phyloP scores from a whole-genome alignment of 53 echinoderm and acorn worm genomes.

The Echinometra lucunter region DNA sequence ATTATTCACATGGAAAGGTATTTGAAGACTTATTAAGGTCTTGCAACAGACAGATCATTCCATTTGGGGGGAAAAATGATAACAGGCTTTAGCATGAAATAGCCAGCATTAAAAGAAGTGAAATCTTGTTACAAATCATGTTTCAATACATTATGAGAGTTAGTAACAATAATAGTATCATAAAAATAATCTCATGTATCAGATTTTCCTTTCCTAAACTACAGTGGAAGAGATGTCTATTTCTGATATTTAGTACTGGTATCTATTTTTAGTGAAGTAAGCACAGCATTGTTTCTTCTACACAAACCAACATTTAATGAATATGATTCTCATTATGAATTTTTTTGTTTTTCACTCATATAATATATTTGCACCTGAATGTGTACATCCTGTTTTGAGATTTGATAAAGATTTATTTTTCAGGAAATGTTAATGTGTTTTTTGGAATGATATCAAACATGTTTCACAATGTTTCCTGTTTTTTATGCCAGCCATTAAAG shows the following conservation, averaged over 20 bases:
- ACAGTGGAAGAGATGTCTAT: background rate
- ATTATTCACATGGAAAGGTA: too few species aligned
- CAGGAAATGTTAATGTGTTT: background rate
- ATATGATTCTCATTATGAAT: background rate
- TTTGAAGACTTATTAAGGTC: too few species aligned
- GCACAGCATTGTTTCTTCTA: background rate
- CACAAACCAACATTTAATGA: background rate
- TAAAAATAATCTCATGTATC: background rate
- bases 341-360: background rate
- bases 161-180: background rate
- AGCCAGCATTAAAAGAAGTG: background rate
- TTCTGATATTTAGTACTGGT: slow-evolving; percentile 15
- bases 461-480: background rate
- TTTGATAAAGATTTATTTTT: background rate
- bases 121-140: slow-evolving; percentile 30
- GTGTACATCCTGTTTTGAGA: slow-evolving; percentile 33
- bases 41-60: background rate
- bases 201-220: slow-evolving; percentile 25
- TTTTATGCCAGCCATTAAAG: background rate
- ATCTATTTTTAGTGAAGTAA: slow-evolving; percentile 11
- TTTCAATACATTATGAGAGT: background rate
- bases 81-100: background rate
- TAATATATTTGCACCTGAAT: background rate
- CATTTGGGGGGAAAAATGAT: background rate
- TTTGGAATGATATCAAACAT: background rate